Percentiles rank a stretch among this genome's conserved stretches.
phyloP scores from a whole-genome alignment of 2,888 invertebrate species.

The Opisthograptis luteolata region DNA sequence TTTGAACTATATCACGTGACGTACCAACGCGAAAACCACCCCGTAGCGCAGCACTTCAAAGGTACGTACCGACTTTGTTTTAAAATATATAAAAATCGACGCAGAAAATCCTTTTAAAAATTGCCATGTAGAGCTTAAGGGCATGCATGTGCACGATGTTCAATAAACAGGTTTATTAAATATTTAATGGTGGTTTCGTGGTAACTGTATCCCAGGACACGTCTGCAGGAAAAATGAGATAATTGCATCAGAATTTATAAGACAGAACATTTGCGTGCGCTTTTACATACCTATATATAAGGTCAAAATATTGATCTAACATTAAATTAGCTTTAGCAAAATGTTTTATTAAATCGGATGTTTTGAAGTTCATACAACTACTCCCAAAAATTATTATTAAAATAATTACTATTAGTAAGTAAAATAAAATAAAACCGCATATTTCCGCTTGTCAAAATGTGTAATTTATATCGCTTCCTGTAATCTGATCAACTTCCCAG shows the following conservation, averaged over 20 bases:
- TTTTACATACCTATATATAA: no score
- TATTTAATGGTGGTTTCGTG: conserved; percentile 58
- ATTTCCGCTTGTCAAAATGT: conserved; percentile 9
- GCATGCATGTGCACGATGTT: conserved; percentile 60
- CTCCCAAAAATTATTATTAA: no score
- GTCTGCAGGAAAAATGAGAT: conserved; percentile 44
- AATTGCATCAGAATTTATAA: conserved; percentile 34
- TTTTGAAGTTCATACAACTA: no score
- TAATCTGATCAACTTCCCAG: conserved; percentile 6
- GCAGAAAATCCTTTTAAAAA: conserved; percentile 41
- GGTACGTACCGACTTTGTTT: conserved; percentile 57
- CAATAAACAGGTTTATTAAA: conserved; percentile 75
- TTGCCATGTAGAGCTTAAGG: conserved; percentile 46
- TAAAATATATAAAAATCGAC: conserved; percentile 16
- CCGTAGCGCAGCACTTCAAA: conserved; percentile 48
- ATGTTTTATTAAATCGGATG: no score
- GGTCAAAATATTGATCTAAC: no score
- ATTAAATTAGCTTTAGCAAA: no score
- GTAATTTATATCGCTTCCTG: conserved; percentile 8
- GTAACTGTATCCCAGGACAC: conserved; percentile 41
- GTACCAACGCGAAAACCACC: conserved; percentile 49
- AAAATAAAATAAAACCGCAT: no score
- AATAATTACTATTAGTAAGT: no score
- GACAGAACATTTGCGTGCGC: no score
- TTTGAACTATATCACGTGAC: conserved; percentile 74